Base-by-base conservation (phyloP, 2,797 vertebrate genomes). In the Halcyon leucocephala region DNA sequence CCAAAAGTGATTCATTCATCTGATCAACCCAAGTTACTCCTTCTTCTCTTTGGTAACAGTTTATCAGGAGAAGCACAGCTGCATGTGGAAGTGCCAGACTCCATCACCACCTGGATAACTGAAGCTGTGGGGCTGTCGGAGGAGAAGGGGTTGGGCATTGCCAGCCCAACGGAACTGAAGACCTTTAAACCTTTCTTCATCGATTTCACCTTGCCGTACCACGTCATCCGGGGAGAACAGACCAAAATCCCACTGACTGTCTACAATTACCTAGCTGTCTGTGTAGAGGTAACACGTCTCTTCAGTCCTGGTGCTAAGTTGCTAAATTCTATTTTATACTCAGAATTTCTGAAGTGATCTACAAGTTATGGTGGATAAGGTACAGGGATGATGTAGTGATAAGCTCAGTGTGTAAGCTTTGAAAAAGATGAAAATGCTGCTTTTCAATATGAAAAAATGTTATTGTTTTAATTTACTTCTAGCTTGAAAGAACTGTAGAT, bases 131-230 rank as follows among this genome's bases (percentile, higher is more conserved):
- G 98, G 44, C 94, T 99, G 42, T 99, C 99, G 3, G 96, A 98
- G 42, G 97, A 97, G 14, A 96, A 97, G 72, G 99, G 99, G 4
- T 96, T 99, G 90, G 99, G 99, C 66, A 94, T 99, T 31, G 99
- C 99, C 1, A 72, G 81, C 31, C 98, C 97, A 41, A 78, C 96
- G 0, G 98, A 99, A 88, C 98, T 99, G 54, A 98, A 98, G 17
- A 98, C 99, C 3, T 99, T 99, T 95, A 99, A 99, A 95, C 97
- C 98, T 11, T 99, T 99, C 97, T 99, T 99, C 66, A 98, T 99
- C 2, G 99, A 99, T 81, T 99, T 99, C 86, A 99, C 98, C 0
- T 96, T 99, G 89, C 99, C 99, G 0, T 98, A 98, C 97, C 98
- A 97, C 3, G 97, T 99, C 72, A 98, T 99, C 97, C 98, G 99